Evolutionary conservation across 2,888 invertebrate species (phyloP), one percentile per base, ranked within the genome.

Genomic region (Lomographa bimaculata): DNA sequence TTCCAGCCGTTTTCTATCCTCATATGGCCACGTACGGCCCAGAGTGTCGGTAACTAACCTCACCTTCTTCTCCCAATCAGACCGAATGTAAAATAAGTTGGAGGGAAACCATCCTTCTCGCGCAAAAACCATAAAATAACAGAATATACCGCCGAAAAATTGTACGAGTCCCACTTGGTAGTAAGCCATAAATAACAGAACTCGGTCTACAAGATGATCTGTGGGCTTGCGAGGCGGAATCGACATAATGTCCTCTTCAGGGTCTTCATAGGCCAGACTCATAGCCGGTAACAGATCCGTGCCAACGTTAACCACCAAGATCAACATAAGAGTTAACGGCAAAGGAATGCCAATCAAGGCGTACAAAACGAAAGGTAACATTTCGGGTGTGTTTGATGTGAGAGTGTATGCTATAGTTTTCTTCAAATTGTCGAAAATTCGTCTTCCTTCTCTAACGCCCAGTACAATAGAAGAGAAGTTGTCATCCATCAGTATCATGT

Each of bases 401-500:
- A 96, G 79, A 0, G 95, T 95, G 71, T 96, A 96, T 1, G 94
- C 95, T 42, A 96, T 96, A 0, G 95, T 95, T 78, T 96, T 96
- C 68, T 96, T 96, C 58, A 96, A 81, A 74, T 96, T 96, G 68
- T 96, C 96, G 64, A 96, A 96, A 66, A 96, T 96, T 50, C 95
- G 83, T 30, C 95, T 87, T 1, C 95, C 94, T 79, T 95, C 95
- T 69, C 96, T 93, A 2, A 97, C 93, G 7, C 96, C 96, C 2
- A 94, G 92, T 0, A 97, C 96, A 50, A 97, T 96, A 0, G 96
- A 96, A 1, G 95, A 93, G 71, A 97, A 97, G 77, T 96, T 96
- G 67, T 97, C 96, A 61, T 97, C 96, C 59, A 97, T 82, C 12
- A 97, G 84, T 57, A 97, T 96, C 96, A 97, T 97, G 71, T 97